A percentile compares a stretch with the other conserved stretches of the same genome.
These are phyloP conservation scores for Caradrina kadenii DNA, from an alignment of 2,888 invertebrate genomes.

Conservation along the genomic window DNA sequence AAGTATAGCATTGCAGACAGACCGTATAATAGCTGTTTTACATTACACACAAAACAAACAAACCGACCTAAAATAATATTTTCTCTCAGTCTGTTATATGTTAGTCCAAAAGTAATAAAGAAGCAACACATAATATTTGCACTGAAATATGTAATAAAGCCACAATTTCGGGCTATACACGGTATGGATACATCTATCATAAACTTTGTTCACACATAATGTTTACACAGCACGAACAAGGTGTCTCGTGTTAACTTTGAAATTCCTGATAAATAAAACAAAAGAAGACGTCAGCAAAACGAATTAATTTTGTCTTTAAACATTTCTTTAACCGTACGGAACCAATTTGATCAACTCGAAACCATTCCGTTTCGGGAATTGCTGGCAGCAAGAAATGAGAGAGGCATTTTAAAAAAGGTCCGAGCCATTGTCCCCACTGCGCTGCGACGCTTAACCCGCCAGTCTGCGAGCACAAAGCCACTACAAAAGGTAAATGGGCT, in stretches of 20 bases:
- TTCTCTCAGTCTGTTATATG: slow-evolving; percentile 35
- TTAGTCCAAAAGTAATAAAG: slow-evolving; percentile 53
- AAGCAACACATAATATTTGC: slow-evolving; percentile 48
- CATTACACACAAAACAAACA: slow-evolving; percentile 33
- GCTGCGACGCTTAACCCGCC: slow-evolving; percentile 83
- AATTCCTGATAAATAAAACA: slow-evolving; percentile 44
- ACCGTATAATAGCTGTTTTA: slow-evolving; percentile 20
- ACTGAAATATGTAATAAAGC: slow-evolving; percentile 53
- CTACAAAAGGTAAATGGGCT: slow-evolving; percentile 86
- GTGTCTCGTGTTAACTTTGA: slow-evolving; percentile 32
- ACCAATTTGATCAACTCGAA: slow-evolving; percentile 74
- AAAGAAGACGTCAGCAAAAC: slow-evolving; percentile 45
- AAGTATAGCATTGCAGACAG: not conserved
- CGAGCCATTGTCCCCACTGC: slow-evolving; percentile 79
- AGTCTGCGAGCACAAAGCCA: slow-evolving; percentile 83
- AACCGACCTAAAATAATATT: slow-evolving; percentile 46
- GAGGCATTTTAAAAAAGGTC: slow-evolving; percentile 82
- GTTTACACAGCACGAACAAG: slow-evolving; percentile 46
- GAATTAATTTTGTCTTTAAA: slow-evolving; percentile 63
- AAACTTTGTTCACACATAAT: slow-evolving; percentile 49
- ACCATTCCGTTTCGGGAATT: slow-evolving; percentile 76
- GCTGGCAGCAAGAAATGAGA: slow-evolving; percentile 74
- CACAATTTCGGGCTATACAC: slow-evolving; percentile 37
- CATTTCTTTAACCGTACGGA: slow-evolving; percentile 65
- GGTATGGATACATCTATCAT: slow-evolving; percentile 51